phyloP scores from a whole-genome alignment of 1,140 invertebrate species.

The Cydia amplana region DNA sequence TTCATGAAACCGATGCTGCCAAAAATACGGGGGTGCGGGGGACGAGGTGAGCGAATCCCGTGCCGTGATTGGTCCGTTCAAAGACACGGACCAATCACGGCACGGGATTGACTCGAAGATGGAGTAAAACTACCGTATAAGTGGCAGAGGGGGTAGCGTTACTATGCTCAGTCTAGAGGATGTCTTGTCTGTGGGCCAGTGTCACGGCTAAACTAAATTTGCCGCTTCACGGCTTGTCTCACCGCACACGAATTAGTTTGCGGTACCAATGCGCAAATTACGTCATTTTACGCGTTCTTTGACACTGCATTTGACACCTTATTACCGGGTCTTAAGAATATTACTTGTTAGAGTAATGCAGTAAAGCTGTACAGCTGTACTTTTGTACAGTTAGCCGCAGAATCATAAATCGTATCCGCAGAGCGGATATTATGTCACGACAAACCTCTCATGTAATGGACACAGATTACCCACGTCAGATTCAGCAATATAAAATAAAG shows the following conservation, averaged over 20 bases:
- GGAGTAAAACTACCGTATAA: too few species aligned
- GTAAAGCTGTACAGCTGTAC: not conserved
- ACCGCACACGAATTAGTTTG: constrained; percentile 29
- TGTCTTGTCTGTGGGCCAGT: too few species aligned
- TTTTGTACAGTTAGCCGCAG: constrained; percentile 30
- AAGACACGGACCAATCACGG: too few species aligned
- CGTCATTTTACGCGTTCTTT: constrained; percentile 2
- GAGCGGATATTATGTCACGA: constrained; percentile 23
- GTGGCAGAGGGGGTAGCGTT: too few species aligned
- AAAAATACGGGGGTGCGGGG: too few species aligned
- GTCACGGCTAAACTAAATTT: constrained; percentile 11
- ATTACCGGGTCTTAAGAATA: not conserved
- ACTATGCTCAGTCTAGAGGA: too few species aligned
- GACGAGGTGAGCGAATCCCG: too few species aligned
- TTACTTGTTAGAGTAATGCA: not conserved
- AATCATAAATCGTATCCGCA: constrained; percentile 29
- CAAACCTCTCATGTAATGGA: constrained; percentile 13
- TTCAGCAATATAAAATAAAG: not conserved
- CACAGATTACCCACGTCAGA: not conserved
- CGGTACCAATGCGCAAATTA: constrained; percentile 20
- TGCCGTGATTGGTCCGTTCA: too few species aligned
- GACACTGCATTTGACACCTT: constrained; percentile 1
- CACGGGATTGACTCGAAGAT: too few species aligned
- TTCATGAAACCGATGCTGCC: too few species aligned
- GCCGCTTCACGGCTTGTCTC: constrained; percentile 22